Conservation (phyloP, 2,888 invertebrate species). For the Alentia gelatinosa region DNA sequence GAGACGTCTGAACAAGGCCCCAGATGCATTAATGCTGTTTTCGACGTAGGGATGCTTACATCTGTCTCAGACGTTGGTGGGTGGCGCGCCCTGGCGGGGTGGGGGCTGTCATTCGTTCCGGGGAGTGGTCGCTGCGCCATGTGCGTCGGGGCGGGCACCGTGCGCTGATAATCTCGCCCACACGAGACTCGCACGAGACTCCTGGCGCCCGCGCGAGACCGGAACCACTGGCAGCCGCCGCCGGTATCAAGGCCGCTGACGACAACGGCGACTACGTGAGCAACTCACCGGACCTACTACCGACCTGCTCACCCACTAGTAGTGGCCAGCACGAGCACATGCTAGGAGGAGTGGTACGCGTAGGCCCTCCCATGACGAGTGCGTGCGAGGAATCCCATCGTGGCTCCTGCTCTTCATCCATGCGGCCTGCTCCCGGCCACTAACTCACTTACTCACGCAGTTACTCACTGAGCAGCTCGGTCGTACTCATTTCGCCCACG, state of each 20-base stretch:
- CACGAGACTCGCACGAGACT: neutral
- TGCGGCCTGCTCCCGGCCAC: neutral
- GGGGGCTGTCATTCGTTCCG: neutral
- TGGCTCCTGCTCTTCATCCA: neutral
- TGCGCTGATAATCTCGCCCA: neutral
- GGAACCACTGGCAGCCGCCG: neutral
- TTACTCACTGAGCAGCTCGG: neutral
- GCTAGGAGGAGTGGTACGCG: neutral
- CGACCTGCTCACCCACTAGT: neutral
- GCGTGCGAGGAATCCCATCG: neutral
- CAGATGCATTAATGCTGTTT: conserved; percentile 48
- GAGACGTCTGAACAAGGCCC: conserved; percentile 46
- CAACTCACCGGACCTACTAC: neutral
- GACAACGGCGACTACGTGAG: neutral
- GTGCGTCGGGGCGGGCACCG: neutral
- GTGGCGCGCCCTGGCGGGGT: conserved; percentile 28
- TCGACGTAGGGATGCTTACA: conserved; percentile 5
- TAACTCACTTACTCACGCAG: neutral
- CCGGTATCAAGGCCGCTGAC: neutral
- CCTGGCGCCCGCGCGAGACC: neutral
- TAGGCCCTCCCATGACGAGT: neutral
- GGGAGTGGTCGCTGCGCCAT: neutral
- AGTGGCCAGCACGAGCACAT: neutral
- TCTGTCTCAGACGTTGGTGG: neutral
- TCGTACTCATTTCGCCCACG: neutral